These are phyloP conservation scores for Dynastes maya DNA, from an alignment of 2,888 invertebrate species.

Conservation along the genomic window DNA sequence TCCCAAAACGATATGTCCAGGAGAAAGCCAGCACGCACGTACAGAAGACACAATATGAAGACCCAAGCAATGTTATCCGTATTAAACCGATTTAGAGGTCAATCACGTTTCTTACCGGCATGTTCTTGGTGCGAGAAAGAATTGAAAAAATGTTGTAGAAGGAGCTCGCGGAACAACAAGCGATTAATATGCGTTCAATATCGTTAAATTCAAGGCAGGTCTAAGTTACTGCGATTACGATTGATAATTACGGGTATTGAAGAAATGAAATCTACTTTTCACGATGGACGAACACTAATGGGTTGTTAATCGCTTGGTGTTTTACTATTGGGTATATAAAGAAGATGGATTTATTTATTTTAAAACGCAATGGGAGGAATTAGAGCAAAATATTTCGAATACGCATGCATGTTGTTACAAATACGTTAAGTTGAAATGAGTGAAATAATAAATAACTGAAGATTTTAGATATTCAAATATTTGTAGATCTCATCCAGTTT, in stretches of 20 bases:
- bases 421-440: no score
- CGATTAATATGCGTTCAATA: neutral
- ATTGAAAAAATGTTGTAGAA: neutral
- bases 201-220: no score
- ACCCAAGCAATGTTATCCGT: slow-evolving; percentile 8
- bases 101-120: slow-evolving; percentile 10
- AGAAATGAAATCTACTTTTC: neutral
- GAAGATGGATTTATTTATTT: no score
- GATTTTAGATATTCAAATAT: no score
- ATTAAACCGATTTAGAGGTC: slow-evolving; percentile 29
- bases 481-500: no score
- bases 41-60: neutral
- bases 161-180: neutral
- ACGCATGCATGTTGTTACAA: neutral
- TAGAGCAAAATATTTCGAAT: neutral
- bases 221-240: neutral
- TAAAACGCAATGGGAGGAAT: neutral
- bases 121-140: neutral
- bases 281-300: neutral
- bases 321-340: neutral
- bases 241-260: neutral
- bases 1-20: neutral
- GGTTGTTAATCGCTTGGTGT: neutral
- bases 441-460: no score
- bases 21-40: slow-evolving; percentile 9